These are phyloP conservation scores for Heliconius erato DNA, from an alignment of 2,888 invertebrate species.

Conservation along the genomic window DNA sequence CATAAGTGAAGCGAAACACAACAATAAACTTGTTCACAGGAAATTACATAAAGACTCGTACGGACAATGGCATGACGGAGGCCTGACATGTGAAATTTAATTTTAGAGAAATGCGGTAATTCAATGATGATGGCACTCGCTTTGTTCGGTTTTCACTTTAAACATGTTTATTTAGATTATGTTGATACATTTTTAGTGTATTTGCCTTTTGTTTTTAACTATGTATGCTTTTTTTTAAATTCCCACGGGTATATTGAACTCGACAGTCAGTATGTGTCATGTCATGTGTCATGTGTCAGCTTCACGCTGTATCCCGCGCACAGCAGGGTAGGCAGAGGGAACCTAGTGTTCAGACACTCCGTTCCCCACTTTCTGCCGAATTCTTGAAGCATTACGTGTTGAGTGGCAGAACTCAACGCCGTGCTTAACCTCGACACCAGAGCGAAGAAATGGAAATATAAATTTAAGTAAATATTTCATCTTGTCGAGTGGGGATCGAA, in stretches of 20 bases:
- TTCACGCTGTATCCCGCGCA: no score
- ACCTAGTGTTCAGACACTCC: no score
- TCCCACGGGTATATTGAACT: neutral
- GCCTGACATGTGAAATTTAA: conserved; percentile 37
- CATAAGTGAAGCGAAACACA: neutral
- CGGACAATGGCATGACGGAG: conserved; percentile 36
- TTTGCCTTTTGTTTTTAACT: neutral
- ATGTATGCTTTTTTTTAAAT: neutral
- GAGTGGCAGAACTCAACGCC: no score
- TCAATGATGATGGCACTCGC: conserved; percentile 1
- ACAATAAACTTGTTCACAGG: conserved; percentile 25
- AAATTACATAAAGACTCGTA: conserved; percentile 37
- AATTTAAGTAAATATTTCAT: no score
- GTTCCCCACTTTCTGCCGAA: no score
- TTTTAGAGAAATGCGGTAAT: conserved; percentile 42
- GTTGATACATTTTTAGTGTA: neutral
- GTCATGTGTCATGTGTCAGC: no score
- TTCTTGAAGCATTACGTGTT: no score
- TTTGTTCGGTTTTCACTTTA: conserved; percentile 10
- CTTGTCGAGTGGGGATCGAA: no score
- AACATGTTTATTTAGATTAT: conserved; percentile 5
- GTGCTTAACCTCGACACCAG: no score
- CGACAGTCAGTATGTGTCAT: no score
- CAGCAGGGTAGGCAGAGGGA: no score
- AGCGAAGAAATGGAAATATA: no score